A percentile compares a stretch with the other conserved stretches of the same genome.
phyloP scores from a whole-genome alignment of 2,797 vertebrate species.

The Phoxinus dragarum region DNA sequence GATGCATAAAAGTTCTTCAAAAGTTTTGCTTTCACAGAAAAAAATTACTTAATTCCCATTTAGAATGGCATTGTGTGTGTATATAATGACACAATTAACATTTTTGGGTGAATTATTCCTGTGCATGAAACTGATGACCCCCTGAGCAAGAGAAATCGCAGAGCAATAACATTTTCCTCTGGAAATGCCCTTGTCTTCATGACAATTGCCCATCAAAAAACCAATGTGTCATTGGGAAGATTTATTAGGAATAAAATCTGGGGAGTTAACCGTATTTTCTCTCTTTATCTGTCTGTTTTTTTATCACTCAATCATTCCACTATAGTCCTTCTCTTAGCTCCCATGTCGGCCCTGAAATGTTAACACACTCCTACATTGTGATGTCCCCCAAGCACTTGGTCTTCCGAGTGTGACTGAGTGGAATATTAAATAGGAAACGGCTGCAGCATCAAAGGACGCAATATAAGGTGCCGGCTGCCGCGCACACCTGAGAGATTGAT shows the following conservation, averaged over 20 bases:
- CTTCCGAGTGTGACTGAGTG: conserved; percentile 43
- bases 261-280: not conserved
- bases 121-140: not conserved
- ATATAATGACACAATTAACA: not conserved
- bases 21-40: not conserved
- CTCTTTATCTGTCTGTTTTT: conserved; percentile 26
- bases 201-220: not conserved
- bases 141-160: not conserved
- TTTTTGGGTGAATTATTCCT: not conserved
- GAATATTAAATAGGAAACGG: conserved; percentile 58
- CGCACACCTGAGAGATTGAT: conserved; percentile 35
- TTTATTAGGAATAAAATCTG: conserved; percentile 27
- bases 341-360: conserved; percentile 38
- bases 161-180: not conserved
- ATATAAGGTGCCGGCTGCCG: conserved; percentile 31
- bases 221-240: not conserved
- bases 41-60: not conserved
- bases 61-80: not conserved
- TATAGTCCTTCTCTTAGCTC: conserved; percentile 58
- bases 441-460: conserved; percentile 49
- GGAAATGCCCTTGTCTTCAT: not conserved
- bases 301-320: conserved; percentile 25
- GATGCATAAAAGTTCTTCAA: not conserved
- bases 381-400: conserved; percentile 55
- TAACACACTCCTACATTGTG: conserved; percentile 57